A percentile compares a stretch with the other conserved stretches of the same genome.
These are phyloP conservation scores for Antechinus flavipes DNA, from an alignment of 2,113 vertebrate genomes.

Conservation along the genomic window DNA sequence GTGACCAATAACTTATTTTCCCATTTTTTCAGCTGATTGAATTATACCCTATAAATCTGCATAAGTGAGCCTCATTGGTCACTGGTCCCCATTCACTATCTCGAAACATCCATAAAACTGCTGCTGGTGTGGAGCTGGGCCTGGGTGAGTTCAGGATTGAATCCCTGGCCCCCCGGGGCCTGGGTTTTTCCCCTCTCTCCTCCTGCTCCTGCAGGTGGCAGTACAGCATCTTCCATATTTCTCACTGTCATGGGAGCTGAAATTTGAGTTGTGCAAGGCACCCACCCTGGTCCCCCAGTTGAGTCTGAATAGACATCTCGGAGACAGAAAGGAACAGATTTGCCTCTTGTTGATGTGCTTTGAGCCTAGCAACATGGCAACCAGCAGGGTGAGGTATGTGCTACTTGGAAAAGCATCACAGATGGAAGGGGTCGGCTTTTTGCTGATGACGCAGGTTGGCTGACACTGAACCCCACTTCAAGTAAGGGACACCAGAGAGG, in stretches of 20 bases:
- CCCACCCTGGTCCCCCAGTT: background rate
- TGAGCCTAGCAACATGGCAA: background rate
- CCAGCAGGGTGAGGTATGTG: background rate
- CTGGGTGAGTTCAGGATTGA: fast-evolving
- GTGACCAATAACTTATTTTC: conserved; percentile 14
- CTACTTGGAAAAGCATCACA: background rate
- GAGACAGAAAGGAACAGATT: conserved; percentile 9
- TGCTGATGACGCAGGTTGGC: background rate
- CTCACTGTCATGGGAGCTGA: conserved; percentile 5
- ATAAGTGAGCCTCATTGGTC: fast-evolving
- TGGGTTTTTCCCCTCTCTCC: conserved; percentile 70
- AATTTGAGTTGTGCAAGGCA: conserved; percentile 12
- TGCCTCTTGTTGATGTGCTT: background rate
- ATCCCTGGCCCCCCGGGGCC: background rate
- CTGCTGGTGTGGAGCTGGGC: fast-evolving
- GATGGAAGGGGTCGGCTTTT: background rate
- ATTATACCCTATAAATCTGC: background rate
- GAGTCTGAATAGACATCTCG: conserved; percentile 17
- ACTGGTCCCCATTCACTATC: fast-evolving
- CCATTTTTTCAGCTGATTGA: background rate
- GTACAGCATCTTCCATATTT: conserved; percentile 64
- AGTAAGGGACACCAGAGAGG: background rate
- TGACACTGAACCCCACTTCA: background rate
- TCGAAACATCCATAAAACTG: background rate
- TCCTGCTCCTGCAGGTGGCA: conserved; percentile 76